Conservation (phyloP, 2,888 invertebrate genomes). For the Blomia tropicalis region DNA sequence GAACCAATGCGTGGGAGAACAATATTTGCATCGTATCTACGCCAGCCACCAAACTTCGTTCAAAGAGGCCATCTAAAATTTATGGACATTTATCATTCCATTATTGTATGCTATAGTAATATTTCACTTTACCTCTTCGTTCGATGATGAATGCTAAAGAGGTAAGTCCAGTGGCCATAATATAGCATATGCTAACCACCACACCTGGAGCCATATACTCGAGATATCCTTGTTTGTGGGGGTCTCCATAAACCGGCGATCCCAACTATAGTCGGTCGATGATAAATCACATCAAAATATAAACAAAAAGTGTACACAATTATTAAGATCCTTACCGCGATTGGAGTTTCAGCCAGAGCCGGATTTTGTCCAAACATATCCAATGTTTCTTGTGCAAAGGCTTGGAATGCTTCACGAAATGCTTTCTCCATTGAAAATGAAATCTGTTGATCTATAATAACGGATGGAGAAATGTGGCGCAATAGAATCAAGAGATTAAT, state of each 20-base stretch:
- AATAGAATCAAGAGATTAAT: not conserved
- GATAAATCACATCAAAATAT: too few species aligned
- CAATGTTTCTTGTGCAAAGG: conserved; percentile 59
- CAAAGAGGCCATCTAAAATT: conserved; percentile 25
- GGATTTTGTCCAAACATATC: conserved; percentile 61
- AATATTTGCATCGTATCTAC: conserved; percentile 79
- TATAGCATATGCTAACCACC: conserved; percentile 88
- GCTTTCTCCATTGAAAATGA: conserved; percentile 71
- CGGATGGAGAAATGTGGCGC: conserved; percentile 19
- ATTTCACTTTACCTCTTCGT: conserved; percentile 36
- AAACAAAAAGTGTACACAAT: not conserved
- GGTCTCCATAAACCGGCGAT: conserved; percentile 30
- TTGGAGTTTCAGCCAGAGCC: conserved; percentile 49
- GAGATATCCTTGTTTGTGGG: conserved; percentile 59
- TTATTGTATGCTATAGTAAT: not conserved
- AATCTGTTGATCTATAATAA: conserved; percentile 69
- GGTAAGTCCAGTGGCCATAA: conserved; percentile 83
- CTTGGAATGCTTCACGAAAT: conserved; percentile 66
- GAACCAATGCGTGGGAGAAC: conserved; percentile 80
- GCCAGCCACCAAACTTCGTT: conserved; percentile 45
- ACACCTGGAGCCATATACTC: conserved; percentile 93
- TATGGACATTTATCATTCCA: not conserved
- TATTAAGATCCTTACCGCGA: conserved; percentile 33
- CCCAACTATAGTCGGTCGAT: conserved; percentile 24
- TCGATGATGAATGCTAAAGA: conserved; percentile 80